Evolutionary conservation across 2,113 vertebrate species (phyloP).

Genomic region (Octodon degus): DNA sequence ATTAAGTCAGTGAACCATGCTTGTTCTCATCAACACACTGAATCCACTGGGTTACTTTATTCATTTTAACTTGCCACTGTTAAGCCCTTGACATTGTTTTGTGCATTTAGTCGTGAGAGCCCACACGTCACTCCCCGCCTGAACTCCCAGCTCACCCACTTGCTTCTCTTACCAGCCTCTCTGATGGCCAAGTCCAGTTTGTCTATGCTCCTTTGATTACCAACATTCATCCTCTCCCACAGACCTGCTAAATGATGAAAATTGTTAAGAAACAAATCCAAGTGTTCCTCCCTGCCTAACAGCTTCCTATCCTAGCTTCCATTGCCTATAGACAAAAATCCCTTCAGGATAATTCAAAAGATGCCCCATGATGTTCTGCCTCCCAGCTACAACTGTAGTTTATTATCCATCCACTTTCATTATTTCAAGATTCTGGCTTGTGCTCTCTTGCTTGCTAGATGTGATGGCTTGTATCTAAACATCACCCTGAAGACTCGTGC

Average conservation of each 20-base stretch:
- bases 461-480: neutral
- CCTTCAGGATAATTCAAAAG: neutral
- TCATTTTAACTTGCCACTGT: neutral
- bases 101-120: too few relatives aligned
- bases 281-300: neutral
- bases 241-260: neutral
- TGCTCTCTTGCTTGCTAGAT: neutral
- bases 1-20: neutral
- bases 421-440: too few relatives aligned
- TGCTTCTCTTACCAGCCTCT: neutral
- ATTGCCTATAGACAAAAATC: neutral
- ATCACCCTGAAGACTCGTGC: too few relatives aligned
- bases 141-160: neutral
- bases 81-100: neutral
- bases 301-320: neutral
- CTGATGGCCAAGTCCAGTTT: neutral
- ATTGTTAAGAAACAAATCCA: neutral
- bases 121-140: neutral
- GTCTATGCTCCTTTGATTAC: neutral
- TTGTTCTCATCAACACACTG: neutral
- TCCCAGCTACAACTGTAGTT: neutral
- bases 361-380: accelerated
- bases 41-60: neutral
- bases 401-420: neutral
- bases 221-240: neutral